Base-by-base conservation (phyloP, 35 echinoderm and acorn worm genomes). In the Diadema setosum region DNA sequence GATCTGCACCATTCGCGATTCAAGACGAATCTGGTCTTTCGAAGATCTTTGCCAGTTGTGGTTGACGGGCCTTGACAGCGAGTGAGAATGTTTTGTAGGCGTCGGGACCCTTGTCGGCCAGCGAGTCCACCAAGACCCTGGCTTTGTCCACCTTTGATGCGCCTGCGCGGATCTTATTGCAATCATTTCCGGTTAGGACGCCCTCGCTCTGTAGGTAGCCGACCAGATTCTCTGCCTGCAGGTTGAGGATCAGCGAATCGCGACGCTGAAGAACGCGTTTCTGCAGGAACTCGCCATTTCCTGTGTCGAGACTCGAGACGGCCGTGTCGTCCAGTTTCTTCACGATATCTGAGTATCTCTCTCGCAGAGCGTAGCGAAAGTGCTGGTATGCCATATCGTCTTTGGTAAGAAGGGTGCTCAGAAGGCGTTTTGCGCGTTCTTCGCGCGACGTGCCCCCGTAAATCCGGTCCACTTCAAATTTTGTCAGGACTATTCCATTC, bases 381-480 rank as follows among this genome's bases (percentile, higher is more conserved):
- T 97, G 95, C 45, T 93, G 95, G 64, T 90, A 97, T 27, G 95
- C 95, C 27, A 97, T 24, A 0, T 83, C 39, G 32, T 63, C 84
- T 83, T 90, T 93, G 33, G 91, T 93, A 26, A 70, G 59, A 14
- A 97, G 73, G 30, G 93, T 74, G 60, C 75, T 61, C 26, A 97
- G 73, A 5, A 97, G 83, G 24, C 87, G 73, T 39, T 86, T 80
- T 5, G 87, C 83, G 27, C 86, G 59, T 20, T 86, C 78, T 46
- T 87, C 17, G 25, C 45, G 87, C 24, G 84, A 83, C 15, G 48
- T 29, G 16, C 48, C 58, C 0, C 81, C 90, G 29, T 90, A 86
- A 18, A 97, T 86, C 76, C 90, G 93, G 44, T 97, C 91, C 15
- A 87, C 85, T 56, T 97, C 91, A 64, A 87, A 97, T 12, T 74